Evolutionary conservation across 2,113 vertebrate genomes (phyloP).

Genomic region (Phylloscopus trochilus): DNA sequence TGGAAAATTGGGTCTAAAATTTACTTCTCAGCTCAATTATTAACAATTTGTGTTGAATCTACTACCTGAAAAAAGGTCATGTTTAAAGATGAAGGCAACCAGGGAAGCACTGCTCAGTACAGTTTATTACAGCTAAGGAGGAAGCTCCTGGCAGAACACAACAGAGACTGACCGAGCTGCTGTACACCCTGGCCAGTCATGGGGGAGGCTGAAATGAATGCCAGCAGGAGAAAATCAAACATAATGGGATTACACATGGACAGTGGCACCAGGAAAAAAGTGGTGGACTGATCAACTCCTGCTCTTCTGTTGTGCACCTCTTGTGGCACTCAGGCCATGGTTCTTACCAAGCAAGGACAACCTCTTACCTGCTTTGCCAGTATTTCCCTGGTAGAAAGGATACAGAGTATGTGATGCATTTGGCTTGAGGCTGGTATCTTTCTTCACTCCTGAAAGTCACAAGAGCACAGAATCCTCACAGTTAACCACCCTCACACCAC

Average conservation of each 20-base stretch:
- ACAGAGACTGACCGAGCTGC: background rate
- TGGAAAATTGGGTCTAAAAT: background rate
- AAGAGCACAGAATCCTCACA: background rate
- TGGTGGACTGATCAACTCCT: background rate
- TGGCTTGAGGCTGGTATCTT: background rate
- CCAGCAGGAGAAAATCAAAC: background rate
- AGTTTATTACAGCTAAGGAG: background rate
- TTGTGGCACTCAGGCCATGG: accelerated
- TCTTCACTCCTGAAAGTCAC: background rate
- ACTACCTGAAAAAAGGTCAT: background rate
- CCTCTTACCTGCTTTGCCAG: background rate
- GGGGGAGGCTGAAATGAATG: background rate
- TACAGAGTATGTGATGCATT: background rate
- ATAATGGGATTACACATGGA: background rate
- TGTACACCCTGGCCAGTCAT: background rate
- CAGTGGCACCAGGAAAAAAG: background rate
- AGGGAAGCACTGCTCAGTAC: background rate
- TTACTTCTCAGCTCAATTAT: background rate
- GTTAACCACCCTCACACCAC: background rate
- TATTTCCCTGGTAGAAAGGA: background rate
- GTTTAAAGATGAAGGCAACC: background rate
- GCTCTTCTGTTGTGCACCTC: background rate
- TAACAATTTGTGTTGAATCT: background rate
- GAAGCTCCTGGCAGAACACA: background rate
- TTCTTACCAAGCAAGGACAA: background rate